These are phyloP conservation scores for Agrochola lota DNA, from an alignment of 2,888 invertebrate genomes.

Conservation along the genomic window DNA sequence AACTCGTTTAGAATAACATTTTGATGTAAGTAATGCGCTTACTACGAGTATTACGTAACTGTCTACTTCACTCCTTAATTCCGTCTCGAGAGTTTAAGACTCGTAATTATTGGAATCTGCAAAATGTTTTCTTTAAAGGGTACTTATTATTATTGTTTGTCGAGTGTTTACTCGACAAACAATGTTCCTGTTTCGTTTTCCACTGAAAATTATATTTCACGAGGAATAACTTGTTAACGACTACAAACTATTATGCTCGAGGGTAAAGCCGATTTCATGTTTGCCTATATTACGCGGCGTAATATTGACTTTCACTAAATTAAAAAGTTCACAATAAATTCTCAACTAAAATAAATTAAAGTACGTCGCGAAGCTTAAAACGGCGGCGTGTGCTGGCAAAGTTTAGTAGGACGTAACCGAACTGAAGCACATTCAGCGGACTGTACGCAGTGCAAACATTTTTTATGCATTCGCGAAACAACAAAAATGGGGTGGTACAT, in stretches of 20 bases:
- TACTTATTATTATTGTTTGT: slow-evolving; percentile 32
- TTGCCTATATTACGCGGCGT: slow-evolving; percentile 30
- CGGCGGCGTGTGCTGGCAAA: slow-evolving; percentile 56
- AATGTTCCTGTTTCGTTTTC: slow-evolving; percentile 9
- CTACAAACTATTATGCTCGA: slow-evolving; percentile 31
- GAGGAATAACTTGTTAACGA: slow-evolving; percentile 2
- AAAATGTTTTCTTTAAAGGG: slow-evolving; percentile 22
- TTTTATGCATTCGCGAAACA: slow-evolving; percentile 67
- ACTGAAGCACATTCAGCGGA: slow-evolving; percentile 58
- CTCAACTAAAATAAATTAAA: slow-evolving; percentile 68
- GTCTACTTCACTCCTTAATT: slow-evolving; percentile 28
- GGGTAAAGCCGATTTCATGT: slow-evolving; percentile 31
- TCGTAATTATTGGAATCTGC: slow-evolving; percentile 40
- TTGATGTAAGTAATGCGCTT: slow-evolving; percentile 56
- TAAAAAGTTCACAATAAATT: slow-evolving; percentile 64
- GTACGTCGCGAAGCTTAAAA: slow-evolving; percentile 63
- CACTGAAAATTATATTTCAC: slow-evolving; percentile 10
- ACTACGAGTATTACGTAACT: slow-evolving; percentile 34
- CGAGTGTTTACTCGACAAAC: no score
- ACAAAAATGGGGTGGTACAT: slow-evolving; percentile 68
- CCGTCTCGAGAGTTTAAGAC: slow-evolving; percentile 18
- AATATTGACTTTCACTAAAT: slow-evolving; percentile 58
- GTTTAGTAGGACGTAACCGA: slow-evolving; percentile 64
- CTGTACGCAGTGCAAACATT: slow-evolving; percentile 59
- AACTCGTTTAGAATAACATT: slow-evolving; percentile 55